Conservation (phyloP, 1,140 invertebrate species). For the Ips typographus region DNA sequence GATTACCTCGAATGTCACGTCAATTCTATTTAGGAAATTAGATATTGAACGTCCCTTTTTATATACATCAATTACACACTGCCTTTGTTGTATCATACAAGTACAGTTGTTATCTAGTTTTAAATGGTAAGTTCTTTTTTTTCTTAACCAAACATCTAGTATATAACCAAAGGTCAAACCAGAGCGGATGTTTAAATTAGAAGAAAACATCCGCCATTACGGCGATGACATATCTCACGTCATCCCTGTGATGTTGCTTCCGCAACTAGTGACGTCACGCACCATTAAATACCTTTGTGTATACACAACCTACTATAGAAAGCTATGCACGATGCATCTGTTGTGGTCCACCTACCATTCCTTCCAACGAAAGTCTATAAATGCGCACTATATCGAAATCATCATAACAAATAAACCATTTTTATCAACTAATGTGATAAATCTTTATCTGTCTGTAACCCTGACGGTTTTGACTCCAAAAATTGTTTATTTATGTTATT, state of each 20-base stretch:
- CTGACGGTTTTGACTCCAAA: background rate
- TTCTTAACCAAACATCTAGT: background rate
- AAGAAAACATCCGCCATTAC: conserved; percentile 47
- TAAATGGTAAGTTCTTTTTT: conserved; percentile 10
- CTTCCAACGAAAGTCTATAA: background rate
- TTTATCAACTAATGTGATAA: background rate
- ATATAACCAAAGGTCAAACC: too few relatives aligned
- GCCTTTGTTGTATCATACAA: conserved; percentile 11
- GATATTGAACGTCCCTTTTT: conserved; percentile 22
- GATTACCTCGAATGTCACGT: conserved; percentile 28
- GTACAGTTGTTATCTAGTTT: conserved; percentile 1
- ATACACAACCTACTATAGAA: background rate
- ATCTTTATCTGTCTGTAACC: background rate
- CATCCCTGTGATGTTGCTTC: conserved; percentile 40
- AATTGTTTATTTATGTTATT: too few relatives aligned
- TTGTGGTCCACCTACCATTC: background rate
- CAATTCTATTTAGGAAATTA: conserved; percentile 26
- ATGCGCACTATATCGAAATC: background rate
- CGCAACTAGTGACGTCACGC: conserved; percentile 39
- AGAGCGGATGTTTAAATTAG: conserved; percentile 23
- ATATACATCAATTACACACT: conserved; percentile 2
- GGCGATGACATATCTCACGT: conserved; percentile 50
- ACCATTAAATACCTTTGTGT: conserved; percentile 5
- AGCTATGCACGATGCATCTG: conserved; percentile 1
- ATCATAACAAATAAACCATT: background rate